Conservation (phyloP, 1,140 invertebrate species). For the Rhagoletis pomonella region DNA sequence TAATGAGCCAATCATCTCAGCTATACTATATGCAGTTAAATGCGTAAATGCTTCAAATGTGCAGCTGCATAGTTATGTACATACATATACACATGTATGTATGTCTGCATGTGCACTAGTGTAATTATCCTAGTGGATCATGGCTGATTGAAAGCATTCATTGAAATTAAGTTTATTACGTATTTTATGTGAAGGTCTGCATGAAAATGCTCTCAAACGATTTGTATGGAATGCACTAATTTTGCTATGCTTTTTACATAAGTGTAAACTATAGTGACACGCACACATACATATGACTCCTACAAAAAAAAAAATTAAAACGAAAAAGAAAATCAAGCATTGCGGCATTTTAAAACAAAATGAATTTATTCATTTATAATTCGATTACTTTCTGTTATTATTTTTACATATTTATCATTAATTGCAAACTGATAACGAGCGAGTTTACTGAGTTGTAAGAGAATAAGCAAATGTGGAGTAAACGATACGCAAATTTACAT, state of each 20-base stretch:
- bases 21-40: too few species aligned
- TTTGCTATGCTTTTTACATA: too few species aligned
- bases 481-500: too few species aligned
- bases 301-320: not conserved
- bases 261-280: not conserved
- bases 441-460: slow-evolving; percentile 42
- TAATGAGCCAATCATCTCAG: too few species aligned
- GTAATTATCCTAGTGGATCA: too few species aligned
- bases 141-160: not conserved
- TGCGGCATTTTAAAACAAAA: slow-evolving; percentile 7
- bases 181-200: too few species aligned
- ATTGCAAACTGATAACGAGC: slow-evolving; percentile 44
- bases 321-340: not conserved
- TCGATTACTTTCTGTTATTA: slow-evolving; percentile 5
- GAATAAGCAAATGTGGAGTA: not conserved
- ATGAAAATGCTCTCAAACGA: too few species aligned
- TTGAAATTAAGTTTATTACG: not conserved
- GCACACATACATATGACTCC: not conserved
- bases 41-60: too few species aligned
- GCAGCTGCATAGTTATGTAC: too few species aligned
- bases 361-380: slow-evolving; percentile 40
- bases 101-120: too few species aligned
- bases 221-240: too few species aligned
- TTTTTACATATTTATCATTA: slow-evolving; percentile 7
- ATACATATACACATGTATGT: too few species aligned